Percentiles rank a stretch among this genome's conserved stretches.
Conservation (phyloP, 2,113 vertebrate species). For the Strix uralensis region DNA sequence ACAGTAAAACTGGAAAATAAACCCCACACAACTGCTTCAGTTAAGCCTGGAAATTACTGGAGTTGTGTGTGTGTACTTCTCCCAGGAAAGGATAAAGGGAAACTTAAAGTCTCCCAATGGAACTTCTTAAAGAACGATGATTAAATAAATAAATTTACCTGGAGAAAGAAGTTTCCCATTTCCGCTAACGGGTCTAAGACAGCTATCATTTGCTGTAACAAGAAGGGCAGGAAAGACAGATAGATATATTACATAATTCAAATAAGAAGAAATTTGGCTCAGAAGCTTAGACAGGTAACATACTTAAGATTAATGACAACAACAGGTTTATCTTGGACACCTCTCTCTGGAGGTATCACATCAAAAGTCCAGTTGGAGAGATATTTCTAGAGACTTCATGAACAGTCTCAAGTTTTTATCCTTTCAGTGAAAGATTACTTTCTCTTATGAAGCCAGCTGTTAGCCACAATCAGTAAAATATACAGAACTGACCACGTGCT, state of each 20-base stretch:
- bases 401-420: background rate
- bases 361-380: background rate
- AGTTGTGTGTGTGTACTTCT: background rate
- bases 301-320: background rate
- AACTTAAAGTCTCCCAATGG: background rate
- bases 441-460: background rate
- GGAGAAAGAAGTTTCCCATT: constrained; percentile 89
- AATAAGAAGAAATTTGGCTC: background rate
- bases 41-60: background rate
- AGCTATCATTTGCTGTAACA: constrained; percentile 78
- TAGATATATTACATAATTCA: background rate
- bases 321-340: background rate
- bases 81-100: background rate
- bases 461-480: background rate
- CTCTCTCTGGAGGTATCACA: background rate
- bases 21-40: rapidly evolving
- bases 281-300: background rate
- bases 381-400: background rate
- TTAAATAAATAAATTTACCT: constrained; percentile 71
- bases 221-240: background rate
- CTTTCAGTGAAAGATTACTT: background rate
- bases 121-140: background rate
- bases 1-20: background rate
- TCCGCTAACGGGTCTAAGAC: constrained; percentile 84
- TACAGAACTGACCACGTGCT: background rate